A percentile compares a stretch with the other conserved stretches of the same genome.
Evolutionary conservation across 2,888 invertebrate genomes (phyloP).

Genomic region (Lypha dubia): DNA sequence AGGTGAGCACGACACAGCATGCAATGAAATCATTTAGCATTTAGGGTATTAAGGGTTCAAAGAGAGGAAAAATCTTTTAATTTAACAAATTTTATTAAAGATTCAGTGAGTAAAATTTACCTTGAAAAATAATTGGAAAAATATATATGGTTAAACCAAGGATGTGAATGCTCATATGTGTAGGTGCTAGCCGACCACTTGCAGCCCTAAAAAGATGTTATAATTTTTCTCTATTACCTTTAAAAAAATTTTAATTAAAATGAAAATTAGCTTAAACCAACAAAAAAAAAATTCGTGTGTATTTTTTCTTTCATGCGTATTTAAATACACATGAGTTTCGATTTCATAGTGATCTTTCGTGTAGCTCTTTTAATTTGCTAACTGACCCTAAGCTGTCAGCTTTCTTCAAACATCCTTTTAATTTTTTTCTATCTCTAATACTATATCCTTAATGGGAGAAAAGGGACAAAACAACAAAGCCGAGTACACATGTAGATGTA

Average conservation of each 20-base stretch:
- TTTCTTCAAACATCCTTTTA: neutral
- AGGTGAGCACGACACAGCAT: neutral
- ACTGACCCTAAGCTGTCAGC: neutral
- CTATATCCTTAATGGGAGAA: neutral
- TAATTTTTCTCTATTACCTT: no score
- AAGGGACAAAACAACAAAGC: neutral
- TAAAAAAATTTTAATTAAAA: no score
- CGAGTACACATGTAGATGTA: neutral
- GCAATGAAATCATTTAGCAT: neutral
- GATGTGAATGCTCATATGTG: no score
- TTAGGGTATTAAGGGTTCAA: neutral
- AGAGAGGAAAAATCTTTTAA: neutral
- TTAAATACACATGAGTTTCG: no score
- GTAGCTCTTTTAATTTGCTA: no score
- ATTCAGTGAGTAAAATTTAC: neutral
- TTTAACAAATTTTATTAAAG: neutral
- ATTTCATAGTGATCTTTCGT: no score
- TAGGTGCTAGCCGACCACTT: no score
- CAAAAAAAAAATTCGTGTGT: no score
- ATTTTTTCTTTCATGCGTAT: no score
- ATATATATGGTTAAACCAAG: no score
- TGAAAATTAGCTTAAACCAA: no score
- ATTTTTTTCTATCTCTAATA: neutral
- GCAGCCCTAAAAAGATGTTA: no score
- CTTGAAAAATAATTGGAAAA: neutral